These are phyloP conservation scores for Cataglyphis rosenhaueri DNA, from an alignment of 2,888 invertebrate species.

Conservation along the genomic window DNA sequence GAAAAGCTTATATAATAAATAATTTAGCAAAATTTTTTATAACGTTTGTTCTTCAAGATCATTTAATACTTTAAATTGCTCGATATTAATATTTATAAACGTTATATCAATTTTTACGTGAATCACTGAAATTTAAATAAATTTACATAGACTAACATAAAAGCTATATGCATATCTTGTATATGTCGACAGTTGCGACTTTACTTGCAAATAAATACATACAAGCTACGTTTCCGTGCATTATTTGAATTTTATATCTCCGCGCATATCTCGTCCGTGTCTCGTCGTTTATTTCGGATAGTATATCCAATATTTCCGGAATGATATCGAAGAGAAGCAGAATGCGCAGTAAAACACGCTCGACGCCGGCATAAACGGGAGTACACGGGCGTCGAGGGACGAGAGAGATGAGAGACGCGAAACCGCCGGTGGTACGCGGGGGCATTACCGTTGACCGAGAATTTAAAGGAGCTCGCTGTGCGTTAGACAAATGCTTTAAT, in stretches of 20 bases:
- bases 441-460: conserved; percentile 23
- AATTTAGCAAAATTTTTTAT: not conserved
- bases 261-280: not conserved
- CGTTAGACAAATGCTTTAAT: conserved; percentile 53
- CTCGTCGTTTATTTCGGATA: not conserved
- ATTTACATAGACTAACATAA: not conserved
- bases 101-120: not conserved
- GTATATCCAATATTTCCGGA: conserved; percentile 6
- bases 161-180: not conserved
- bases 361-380: conserved; percentile 12
- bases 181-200: not conserved
- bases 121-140: not conserved
- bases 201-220: not conserved
- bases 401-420: conserved; percentile 19
- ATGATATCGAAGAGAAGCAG: not conserved
- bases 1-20: not conserved
- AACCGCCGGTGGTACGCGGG: not conserved
- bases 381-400: conserved; percentile 10
- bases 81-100: not conserved
- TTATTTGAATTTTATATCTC: conserved; percentile 10
- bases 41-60: not conserved
- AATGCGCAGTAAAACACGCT: conserved; percentile 23
- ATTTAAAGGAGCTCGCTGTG: conserved; percentile 49
- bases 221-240: not conserved
- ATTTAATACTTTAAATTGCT: not conserved